phyloP scores from a whole-genome alignment of 2,113 vertebrate genomes.

The Antechinus stuartii region DNA sequence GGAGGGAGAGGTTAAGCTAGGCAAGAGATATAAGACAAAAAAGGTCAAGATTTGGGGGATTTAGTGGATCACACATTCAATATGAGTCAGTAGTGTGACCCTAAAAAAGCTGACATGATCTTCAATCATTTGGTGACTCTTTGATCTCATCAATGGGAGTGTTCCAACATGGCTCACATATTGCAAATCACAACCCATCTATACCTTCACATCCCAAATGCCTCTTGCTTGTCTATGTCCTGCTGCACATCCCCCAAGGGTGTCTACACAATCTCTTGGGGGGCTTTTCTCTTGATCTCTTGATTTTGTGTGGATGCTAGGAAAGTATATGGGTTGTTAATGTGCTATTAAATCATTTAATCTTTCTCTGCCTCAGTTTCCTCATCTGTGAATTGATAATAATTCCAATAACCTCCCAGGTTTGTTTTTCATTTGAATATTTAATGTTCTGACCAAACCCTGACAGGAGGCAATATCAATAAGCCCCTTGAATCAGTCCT shows the following conservation, averaged over 20 bases:
- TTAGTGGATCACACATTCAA: neutral
- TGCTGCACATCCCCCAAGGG: neutral
- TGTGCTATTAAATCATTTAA: neutral
- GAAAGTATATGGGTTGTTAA: neutral
- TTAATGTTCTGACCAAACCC: neutral
- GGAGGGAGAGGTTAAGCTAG: conserved; percentile 26
- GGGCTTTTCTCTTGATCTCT: neutral
- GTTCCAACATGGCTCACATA: neutral
- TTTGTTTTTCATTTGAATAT: neutral
- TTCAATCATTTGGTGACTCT: neutral
- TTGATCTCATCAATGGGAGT: conserved; percentile 7
- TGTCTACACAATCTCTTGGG: neutral
- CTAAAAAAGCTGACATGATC: neutral
- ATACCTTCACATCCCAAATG: neutral
- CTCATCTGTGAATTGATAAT: neutral
- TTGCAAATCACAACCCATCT: neutral
- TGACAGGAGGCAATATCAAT: conserved; percentile 30
- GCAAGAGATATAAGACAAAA: conserved; percentile 2
- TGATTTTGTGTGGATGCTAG: neutral
- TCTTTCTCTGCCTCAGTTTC: neutral
- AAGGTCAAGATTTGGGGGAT: neutral
- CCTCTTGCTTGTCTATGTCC: conserved; percentile 1
- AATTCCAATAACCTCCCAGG: neutral
- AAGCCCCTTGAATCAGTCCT: neutral
- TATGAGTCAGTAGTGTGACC: neutral